Evolutionary conservation across 2,113 vertebrate species (phyloP).

Genomic region (Dasyornis broadbenti): DNA sequence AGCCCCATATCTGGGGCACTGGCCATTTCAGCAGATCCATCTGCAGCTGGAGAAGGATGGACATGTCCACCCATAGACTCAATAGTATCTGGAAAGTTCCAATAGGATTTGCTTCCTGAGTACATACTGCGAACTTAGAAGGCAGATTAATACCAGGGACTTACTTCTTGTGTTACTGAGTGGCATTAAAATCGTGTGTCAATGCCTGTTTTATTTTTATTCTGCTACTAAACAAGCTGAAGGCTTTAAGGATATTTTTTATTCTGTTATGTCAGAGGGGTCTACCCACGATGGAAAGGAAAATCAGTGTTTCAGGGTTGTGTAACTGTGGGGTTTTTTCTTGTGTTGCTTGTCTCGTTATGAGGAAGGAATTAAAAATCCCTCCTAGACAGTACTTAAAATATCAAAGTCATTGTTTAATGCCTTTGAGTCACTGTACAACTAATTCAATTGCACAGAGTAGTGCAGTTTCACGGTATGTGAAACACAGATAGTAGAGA

Average conservation of each 20-base stretch:
- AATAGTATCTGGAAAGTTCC: slow-evolving; percentile 55
- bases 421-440: slow-evolving; percentile 82
- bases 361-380: slow-evolving; percentile 81
- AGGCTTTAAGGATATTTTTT: slow-evolving; percentile 60
- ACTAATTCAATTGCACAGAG: slow-evolving; percentile 80
- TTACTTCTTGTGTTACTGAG: slow-evolving; percentile 50
- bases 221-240: slow-evolving; percentile 72
- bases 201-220: slow-evolving; percentile 76
- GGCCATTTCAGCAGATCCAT: neutral
- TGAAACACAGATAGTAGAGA: slow-evolving; percentile 76
- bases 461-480: slow-evolving; percentile 74
- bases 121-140: slow-evolving; percentile 52
- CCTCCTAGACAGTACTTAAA: slow-evolving; percentile 82
- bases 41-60: neutral
- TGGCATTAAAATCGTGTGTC: slow-evolving; percentile 71
- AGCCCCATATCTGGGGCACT: neutral
- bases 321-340: slow-evolving; percentile 60
- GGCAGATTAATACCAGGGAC: slow-evolving; percentile 44
- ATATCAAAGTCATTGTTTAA: slow-evolving; percentile 85
- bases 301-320: slow-evolving; percentile 71
- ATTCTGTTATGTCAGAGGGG: slow-evolving; percentile 62
- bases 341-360: slow-evolving; percentile 75
- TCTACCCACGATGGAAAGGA: slow-evolving; percentile 69
- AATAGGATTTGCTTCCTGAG: slow-evolving; percentile 46
- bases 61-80: neutral